Conservation (phyloP, 2,113 vertebrate genomes). For the Phylloscopus trochilus region DNA sequence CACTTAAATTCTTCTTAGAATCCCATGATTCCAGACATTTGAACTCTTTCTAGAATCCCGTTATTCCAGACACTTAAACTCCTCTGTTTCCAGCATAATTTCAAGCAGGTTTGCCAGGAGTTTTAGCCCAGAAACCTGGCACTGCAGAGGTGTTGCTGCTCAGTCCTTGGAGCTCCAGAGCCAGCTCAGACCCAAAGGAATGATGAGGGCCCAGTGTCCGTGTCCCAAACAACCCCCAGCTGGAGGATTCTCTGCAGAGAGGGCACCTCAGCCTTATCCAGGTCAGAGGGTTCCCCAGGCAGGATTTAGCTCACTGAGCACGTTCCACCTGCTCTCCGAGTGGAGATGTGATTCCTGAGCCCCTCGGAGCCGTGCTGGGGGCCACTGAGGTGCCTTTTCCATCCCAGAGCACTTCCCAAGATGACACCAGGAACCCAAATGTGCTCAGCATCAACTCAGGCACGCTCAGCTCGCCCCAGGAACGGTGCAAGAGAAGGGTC, state of each 20-base stretch:
- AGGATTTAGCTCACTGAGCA: not conserved
- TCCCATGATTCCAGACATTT: rapidly evolving
- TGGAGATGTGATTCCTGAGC: not conserved
- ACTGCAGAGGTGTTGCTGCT: not conserved
- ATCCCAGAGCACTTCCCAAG: not conserved
- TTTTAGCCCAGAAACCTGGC: not conserved
- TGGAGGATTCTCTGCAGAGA: not conserved
- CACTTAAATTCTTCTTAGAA: rapidly evolving
- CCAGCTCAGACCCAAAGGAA: not conserved
- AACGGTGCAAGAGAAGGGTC: rapidly evolving
- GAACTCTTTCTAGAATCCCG: not conserved
- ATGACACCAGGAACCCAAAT: not conserved
- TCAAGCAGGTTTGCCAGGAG: not conserved
- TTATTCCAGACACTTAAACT: rapidly evolving
- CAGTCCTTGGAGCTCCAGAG: not conserved
- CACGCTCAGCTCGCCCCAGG: not conserved
- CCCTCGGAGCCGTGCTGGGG: not conserved
- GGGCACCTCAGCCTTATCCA: not conserved
- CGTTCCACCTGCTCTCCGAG: not conserved
- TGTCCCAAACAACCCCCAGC: not conserved
- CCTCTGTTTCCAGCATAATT: not conserved
- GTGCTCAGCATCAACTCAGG: not conserved
- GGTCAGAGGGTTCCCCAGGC: not conserved
- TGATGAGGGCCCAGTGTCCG: not conserved
- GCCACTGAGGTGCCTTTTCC: not conserved